These are phyloP conservation scores for Fukomys damarensis DNA, from an alignment of 2,113 vertebrate genomes.

Conservation along the genomic window DNA sequence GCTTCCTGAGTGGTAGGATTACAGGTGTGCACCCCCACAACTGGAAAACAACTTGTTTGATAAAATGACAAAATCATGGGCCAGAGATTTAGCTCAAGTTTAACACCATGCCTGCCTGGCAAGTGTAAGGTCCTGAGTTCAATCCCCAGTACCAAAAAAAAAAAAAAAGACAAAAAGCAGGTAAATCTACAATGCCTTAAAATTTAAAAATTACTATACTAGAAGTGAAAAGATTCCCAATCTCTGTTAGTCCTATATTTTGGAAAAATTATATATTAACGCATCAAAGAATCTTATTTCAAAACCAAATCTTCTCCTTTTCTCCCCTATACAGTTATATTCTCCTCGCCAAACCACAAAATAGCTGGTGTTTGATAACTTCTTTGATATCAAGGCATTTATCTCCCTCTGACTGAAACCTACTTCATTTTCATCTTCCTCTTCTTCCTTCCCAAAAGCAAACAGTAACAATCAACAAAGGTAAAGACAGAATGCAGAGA, in stretches of 20 bases:
- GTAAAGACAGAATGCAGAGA: conserved; percentile 20
- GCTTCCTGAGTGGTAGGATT: background rate
- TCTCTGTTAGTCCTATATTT: conserved; percentile 19
- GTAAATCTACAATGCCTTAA: conserved; percentile 4
- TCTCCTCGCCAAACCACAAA: conserved; percentile 62
- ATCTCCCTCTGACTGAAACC: conserved; percentile 21
- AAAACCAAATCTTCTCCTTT: background rate
- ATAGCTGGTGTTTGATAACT: conserved; percentile 57
- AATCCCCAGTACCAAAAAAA: too few species aligned
- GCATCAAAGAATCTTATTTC: conserved; percentile 55
- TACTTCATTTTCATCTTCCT: conserved; percentile 61
- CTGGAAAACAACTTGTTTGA: background rate
- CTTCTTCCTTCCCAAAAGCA: conserved; percentile 35
- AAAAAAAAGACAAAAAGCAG: conserved; percentile 26
- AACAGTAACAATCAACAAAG: conserved; percentile 39
- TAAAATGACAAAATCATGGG: conserved; percentile 9
- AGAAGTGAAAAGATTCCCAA: conserved; percentile 5
- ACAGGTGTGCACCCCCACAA: background rate
- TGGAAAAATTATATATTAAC: conserved; percentile 50
- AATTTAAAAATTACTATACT: background rate
- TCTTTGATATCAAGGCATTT: conserved; percentile 4
- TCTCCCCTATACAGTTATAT: background rate
- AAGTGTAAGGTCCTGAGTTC: too few species aligned
- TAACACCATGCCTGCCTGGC: conserved; percentile 3
- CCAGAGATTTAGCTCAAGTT: too few species aligned